Evolutionary conservation across 2,113 vertebrate species (phyloP).

Genomic region (Saccopteryx leptura): DNA sequence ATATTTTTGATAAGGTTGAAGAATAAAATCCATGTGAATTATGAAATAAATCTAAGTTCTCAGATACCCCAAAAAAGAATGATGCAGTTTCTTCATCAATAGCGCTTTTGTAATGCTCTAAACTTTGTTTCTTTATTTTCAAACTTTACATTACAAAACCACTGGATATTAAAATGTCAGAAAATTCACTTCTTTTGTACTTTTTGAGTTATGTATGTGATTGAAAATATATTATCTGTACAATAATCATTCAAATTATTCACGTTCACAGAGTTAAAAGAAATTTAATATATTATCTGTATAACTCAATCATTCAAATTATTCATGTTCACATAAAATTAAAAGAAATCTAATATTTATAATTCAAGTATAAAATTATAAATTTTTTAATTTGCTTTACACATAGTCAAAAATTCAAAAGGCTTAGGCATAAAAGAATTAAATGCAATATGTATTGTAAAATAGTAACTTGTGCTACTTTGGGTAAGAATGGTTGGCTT

Average conservation of each 20-base stretch:
- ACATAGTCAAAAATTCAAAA: not conserved
- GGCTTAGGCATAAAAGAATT: not conserved
- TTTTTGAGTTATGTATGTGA: slow-evolving; percentile 1
- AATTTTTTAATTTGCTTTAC: slow-evolving; percentile 15
- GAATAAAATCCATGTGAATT: slow-evolving; percentile 7
- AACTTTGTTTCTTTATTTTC: slow-evolving; percentile 55
- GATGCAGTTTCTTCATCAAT: not conserved
- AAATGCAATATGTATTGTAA: slow-evolving; percentile 45
- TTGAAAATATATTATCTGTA: slow-evolving; percentile 3
- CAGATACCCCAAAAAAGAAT: not conserved
- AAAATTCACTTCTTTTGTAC: slow-evolving; percentile 53
- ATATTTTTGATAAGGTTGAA: slow-evolving; percentile 49
- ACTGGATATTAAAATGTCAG: slow-evolving; percentile 42
- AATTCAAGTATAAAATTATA: slow-evolving; percentile 61
- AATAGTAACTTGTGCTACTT: not conserved
- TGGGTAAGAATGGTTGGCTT: not conserved
- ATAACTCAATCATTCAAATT: slow-evolving; percentile 36
- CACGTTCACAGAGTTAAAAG: not conserved
- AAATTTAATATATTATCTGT: not conserved
- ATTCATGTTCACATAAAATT: not conserved
- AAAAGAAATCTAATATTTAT: slow-evolving; percentile 40
- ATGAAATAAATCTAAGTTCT: slow-evolving; percentile 12
- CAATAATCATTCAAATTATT: slow-evolving; percentile 39
- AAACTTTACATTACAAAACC: slow-evolving; percentile 43
- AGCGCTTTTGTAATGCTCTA: not conserved